Evolutionary conservation across 2,797 vertebrate genomes (phyloP).

Genomic region (Danio kyathit): DNA sequence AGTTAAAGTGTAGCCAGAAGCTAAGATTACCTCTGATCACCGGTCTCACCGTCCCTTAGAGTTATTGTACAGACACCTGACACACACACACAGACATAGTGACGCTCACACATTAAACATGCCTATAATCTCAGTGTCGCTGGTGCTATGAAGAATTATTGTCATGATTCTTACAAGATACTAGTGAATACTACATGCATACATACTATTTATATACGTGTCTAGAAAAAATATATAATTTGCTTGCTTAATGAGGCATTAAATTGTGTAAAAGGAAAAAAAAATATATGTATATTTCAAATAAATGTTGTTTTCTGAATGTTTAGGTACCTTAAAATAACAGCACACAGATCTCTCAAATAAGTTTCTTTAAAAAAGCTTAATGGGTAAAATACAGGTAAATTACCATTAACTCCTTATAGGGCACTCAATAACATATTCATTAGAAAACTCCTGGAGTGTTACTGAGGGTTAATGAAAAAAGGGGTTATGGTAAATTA

Average conservation of each 20-base stretch:
- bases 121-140: neutral
- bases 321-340: too few species aligned
- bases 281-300: too few species aligned
- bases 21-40: conserved; percentile 47
- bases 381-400: too few species aligned
- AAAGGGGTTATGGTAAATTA: too few species aligned
- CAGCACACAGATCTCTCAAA: too few species aligned
- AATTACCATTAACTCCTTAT: too few species aligned
- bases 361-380: too few species aligned
- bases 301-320: too few species aligned
- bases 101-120: neutral
- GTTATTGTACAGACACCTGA: conserved; percentile 16
- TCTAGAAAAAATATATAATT: neutral
- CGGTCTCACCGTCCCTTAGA: conserved; percentile 8
- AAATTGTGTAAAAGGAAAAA: neutral
- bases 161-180: neutral
- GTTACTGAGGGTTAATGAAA: too few species aligned
- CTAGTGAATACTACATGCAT: neutral
- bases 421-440: too few species aligned
- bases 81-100: neutral
- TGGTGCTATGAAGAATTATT: neutral
- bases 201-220: neutral
- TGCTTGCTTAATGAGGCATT: neutral
- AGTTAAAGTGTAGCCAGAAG: conserved; percentile 41
- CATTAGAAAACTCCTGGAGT: too few species aligned